Conservation (phyloP, 2,888 invertebrate genomes). For the Neuroscelio doddi region DNA sequence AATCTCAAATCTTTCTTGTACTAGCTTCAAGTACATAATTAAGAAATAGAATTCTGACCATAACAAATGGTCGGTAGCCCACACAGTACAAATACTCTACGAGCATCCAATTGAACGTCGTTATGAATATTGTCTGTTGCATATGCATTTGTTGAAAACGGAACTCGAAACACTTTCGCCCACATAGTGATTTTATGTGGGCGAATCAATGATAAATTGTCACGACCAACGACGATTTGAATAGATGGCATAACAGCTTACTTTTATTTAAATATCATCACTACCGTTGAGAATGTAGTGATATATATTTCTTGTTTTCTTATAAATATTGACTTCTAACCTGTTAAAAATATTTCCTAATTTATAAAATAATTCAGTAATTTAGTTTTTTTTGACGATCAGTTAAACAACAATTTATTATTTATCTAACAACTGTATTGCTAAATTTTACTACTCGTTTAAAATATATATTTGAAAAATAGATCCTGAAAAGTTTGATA, state of each 20-base stretch:
- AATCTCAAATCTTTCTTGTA: no score
- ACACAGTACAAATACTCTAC: slow-evolving; percentile 19
- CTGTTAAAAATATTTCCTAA: no score
- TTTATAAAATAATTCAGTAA: no score
- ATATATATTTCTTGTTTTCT: no score
- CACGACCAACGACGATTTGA: slow-evolving; percentile 20
- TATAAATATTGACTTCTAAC: no score
- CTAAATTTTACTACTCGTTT: no score
- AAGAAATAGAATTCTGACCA: slow-evolving; percentile 27
- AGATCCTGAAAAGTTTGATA: no score
- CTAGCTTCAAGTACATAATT: slow-evolving; percentile 22
- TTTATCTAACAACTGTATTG: no score
- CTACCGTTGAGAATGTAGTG: no score
- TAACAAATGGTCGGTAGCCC: slow-evolving; percentile 28
- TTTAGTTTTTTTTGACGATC: no score
- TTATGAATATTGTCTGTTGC: slow-evolving; percentile 19
- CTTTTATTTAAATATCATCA: slow-evolving; percentile 26
- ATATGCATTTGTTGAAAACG: slow-evolving; percentile 25
- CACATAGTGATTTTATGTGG: slow-evolving; percentile 24
- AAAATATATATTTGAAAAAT: no score
- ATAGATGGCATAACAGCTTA: slow-evolving; percentile 24
- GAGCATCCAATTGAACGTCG: slow-evolving; percentile 17
- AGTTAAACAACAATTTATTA: no score
- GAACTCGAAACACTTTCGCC: slow-evolving; percentile 24
- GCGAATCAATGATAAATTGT: slow-evolving; percentile 35